Evolutionary conservation across 2,888 invertebrate species (phyloP).

Genomic region (Pseudanteris insignis): DNA sequence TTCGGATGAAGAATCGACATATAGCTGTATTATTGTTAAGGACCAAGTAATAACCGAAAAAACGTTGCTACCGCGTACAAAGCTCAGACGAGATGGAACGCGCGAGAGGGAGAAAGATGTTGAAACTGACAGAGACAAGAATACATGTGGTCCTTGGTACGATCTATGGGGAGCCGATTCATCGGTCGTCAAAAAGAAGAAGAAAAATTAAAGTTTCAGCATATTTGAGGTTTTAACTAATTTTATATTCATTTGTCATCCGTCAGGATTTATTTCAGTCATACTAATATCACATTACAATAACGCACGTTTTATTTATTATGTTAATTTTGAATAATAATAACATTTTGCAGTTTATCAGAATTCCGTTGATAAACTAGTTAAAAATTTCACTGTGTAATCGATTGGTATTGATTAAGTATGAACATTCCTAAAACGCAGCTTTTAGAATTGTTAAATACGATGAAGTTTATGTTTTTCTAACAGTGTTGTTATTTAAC

Average conservation of each 20-base stretch:
- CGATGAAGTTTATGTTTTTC: too few relatives aligned
- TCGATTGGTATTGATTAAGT: conserved; percentile 10
- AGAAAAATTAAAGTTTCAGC: conserved; percentile 50
- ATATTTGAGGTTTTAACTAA: conserved; percentile 12
- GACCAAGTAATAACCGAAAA: conserved; percentile 71
- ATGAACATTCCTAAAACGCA: conserved; percentile 33
- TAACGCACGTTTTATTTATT: too few relatives aligned
- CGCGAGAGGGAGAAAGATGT: conserved; percentile 49
- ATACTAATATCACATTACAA: too few relatives aligned
- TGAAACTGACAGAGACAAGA: conserved; percentile 62
- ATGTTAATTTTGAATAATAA: too few relatives aligned
- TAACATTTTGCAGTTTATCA: too few relatives aligned
- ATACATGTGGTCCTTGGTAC: conserved; percentile 88
- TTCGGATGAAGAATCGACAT: conserved; percentile 66
- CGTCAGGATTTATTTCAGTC: conserved; percentile 4
- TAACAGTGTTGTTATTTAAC: too few relatives aligned
- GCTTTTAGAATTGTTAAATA: conserved; percentile 34
- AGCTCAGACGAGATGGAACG: conserved; percentile 71
- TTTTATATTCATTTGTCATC: conserved; percentile 3
- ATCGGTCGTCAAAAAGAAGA: conserved; percentile 71
- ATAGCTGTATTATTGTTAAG: conserved; percentile 82
- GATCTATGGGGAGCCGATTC: conserved; percentile 85
- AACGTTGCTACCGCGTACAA: conserved; percentile 75
- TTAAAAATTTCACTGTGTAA: too few relatives aligned
- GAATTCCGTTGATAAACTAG: too few relatives aligned